Base-by-base conservation (phyloP, 2,797 vertebrate genomes). In the Pipistrellus nathusii region DNA sequence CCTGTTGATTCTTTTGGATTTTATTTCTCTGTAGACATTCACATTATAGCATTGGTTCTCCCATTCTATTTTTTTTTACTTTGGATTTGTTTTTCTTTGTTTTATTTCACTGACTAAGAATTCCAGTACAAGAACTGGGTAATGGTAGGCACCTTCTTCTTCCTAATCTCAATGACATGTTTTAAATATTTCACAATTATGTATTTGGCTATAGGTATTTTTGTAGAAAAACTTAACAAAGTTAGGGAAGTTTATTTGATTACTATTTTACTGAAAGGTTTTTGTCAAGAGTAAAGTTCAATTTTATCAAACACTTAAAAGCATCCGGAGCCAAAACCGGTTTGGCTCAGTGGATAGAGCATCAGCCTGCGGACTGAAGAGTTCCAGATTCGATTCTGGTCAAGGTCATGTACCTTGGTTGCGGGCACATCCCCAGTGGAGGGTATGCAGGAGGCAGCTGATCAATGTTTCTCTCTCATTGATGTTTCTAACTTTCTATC, bases 101-200 rank as follows among this genome's bases (percentile, higher is more conserved):
- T 6, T 88, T 93, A 78, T 87, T 68, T 32, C 46, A 14, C 32
- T 51, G 46, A 55, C 18, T 83, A 38, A 72, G 23, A 72, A 90
- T 14, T 85, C 81, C 30, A 86, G n/a, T 41, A n/a, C 5, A 76
- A 13, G 21, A 55, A 68, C 15, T 84, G 32, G 32, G 18, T 48
- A 10, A 62, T 23, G 51, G 25, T 48, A 41, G 15, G 6, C 11
- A 62, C 9, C 4, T 64, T 69, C 17, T 85, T 80, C 12, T 84
- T 75, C 6, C 25, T 32, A 80, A 27, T 68, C 18, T 93, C 57
- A 84, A 21, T 75, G 25, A 87, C 73, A 44, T n/a, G 20, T 30
- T 78, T 53, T 44, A 68, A 93, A 46, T 59, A 53, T 87, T 69
- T 93, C 30, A 94, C 8, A 32, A 78, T 51, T 68, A 23, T 80